A percentile compares a stretch with the other conserved stretches of the same genome.
Conservation (phyloP, 2,888 invertebrate genomes). For the Tuta absoluta region DNA sequence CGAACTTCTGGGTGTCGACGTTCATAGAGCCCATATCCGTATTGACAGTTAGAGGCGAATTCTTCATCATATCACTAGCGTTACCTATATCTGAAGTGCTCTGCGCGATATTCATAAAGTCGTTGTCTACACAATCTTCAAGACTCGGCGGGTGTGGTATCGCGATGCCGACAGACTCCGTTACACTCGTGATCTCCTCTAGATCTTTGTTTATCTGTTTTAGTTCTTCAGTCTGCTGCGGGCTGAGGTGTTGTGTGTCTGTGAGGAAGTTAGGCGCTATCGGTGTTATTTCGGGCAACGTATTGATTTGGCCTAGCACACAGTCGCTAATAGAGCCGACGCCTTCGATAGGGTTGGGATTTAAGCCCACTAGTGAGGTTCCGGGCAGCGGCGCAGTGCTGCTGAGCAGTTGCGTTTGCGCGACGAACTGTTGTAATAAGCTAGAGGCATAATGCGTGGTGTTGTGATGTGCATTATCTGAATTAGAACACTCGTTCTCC, state of each 20-base stretch:
- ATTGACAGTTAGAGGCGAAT: conserved; percentile 61
- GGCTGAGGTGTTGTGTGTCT: conserved; percentile 68
- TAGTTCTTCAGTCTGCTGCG: conserved; percentile 75
- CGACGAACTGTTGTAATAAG: conserved; percentile 89
- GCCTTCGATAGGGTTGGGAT: conserved; percentile 57
- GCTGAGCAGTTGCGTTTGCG: conserved; percentile 87
- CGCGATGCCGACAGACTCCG: conserved; percentile 65
- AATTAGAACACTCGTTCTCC: conserved; percentile 84
- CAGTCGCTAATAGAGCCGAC: conserved; percentile 66
- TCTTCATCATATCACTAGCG: conserved; percentile 69
- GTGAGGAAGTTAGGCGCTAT: conserved; percentile 65
- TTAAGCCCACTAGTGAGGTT: conserved; percentile 53
- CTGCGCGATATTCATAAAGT: conserved; percentile 70
- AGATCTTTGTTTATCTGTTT: conserved; percentile 76
- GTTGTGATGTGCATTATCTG: conserved; percentile 76
- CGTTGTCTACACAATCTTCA: conserved; percentile 75
- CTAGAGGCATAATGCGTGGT: conserved; percentile 86
- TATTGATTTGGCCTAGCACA: conserved; percentile 70
- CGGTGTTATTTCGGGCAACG: conserved; percentile 63
- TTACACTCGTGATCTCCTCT: conserved; percentile 72
- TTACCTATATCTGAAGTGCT: conserved; percentile 65
- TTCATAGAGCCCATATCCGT: conserved; percentile 54
- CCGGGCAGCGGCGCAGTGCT: conserved; percentile 63
- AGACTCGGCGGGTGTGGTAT: conserved; percentile 69
- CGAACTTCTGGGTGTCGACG: conserved; percentile 66